These are phyloP conservation scores for Eupithecia tripunctaria DNA, from an alignment of 2,888 invertebrate species.

Conservation along the genomic window DNA sequence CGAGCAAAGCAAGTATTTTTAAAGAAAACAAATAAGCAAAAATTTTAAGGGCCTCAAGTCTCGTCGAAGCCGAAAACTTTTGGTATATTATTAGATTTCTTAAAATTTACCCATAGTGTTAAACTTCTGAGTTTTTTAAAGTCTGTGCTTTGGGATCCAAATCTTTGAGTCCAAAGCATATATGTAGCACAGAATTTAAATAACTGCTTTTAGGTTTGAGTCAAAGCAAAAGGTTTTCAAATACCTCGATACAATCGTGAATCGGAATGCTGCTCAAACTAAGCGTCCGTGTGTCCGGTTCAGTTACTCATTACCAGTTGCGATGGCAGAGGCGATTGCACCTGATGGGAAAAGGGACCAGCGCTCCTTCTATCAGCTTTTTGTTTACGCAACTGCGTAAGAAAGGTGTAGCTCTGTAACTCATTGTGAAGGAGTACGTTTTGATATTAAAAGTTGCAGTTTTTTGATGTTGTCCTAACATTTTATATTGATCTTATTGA, in stretches of 20 bases:
- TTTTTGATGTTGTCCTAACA: background rate
- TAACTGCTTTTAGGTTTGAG: background rate
- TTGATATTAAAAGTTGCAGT: background rate
- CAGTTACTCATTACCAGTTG: slow-evolving; percentile 40
- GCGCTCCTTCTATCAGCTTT: slow-evolving; percentile 25
- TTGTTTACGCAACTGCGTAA: slow-evolving; percentile 23
- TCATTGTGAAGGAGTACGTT: background rate
- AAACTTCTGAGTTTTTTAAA: too few relatives aligned
- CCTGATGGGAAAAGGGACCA: slow-evolving; percentile 45
- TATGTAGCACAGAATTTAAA: too few relatives aligned
- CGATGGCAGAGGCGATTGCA: slow-evolving; percentile 44
- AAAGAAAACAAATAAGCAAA: too few relatives aligned
- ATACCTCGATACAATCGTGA: too few relatives aligned
- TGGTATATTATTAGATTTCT: too few relatives aligned
- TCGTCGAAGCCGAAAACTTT: too few relatives aligned
- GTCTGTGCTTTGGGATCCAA: background rate
- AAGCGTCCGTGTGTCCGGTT: slow-evolving; percentile 40
- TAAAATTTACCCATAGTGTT: too few relatives aligned
- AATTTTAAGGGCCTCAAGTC: too few relatives aligned
- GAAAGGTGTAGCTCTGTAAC: background rate
- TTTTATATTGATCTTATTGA: background rate
- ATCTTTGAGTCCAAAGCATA: too few relatives aligned
- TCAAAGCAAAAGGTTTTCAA: background rate
- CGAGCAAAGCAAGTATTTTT: background rate
- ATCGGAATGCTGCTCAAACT: background rate